Base-by-base conservation (phyloP, 2,888 invertebrate genomes). In the Lasius fuliginosus region DNA sequence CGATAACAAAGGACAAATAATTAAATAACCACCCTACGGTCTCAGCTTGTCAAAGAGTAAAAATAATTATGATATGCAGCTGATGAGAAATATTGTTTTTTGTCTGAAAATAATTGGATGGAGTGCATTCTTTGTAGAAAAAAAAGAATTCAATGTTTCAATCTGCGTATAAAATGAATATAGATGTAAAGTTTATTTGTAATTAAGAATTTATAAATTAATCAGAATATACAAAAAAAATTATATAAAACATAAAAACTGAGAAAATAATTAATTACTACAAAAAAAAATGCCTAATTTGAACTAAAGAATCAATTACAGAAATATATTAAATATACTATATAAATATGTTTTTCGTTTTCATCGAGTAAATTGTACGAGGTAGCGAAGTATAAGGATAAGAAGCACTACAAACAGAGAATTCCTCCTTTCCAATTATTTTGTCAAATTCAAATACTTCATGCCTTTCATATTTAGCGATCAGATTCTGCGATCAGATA, bases 71-170 rank as follows among this genome's bases (percentile, higher is more conserved):
- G 6, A 40, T 23, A 15, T n/a, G 65, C 12, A 30, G 18, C 12
- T 69, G 56, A 46, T 36, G 12, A 27, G 46, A 58, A 81, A 69
- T 58, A 33, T 42, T 23, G 8, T 69, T 73, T 68, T 68, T 58
- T n/a, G 12, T 27, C 42, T 23, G 9, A 71, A 71, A 79, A 42
- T 79, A 79, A 71, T 79, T 79, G 42, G 58, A 27, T 56, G 30
- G 30, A 56, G 4, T 23, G 33, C 30, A 1, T 46, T 71, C 18
- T 30, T 15, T 46, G 18, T n/a, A 30, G 18, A 33, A 23, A 30
- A n/a, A 1, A 12, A 46, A 58, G 23, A 79, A 8, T 46, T 71
- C 46, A 18, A 68, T 71, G 8, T 58, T 46, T 79, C 18, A 56
- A 46, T 11, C 12, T n/a, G 33, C 69, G 9, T 15, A 46, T 42